Percentiles rank a stretch among this genome's conserved stretches.
Conservation (phyloP, 2,888 invertebrate genomes). For the Lithosia quadra region DNA sequence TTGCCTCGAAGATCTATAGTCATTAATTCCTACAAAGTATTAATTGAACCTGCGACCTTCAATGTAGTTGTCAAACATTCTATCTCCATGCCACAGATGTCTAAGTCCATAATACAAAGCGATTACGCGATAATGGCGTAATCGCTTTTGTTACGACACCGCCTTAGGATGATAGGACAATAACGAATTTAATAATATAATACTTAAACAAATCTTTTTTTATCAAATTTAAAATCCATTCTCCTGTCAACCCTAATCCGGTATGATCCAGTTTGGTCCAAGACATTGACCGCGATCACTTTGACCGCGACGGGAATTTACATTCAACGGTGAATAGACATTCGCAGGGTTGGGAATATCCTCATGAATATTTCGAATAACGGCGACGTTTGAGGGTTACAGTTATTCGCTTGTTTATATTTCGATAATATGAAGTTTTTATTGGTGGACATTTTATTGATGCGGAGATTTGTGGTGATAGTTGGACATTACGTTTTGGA, state of each 20-base stretch:
- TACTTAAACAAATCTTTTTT: not conserved
- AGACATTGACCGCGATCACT: slow-evolving; percentile 35
- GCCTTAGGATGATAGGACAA: not conserved
- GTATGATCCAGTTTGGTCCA: slow-evolving; percentile 26
- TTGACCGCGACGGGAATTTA: slow-evolving; percentile 36
- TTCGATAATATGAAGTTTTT: slow-evolving; percentile 30
- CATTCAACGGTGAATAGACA: slow-evolving; percentile 28
- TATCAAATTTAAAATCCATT: not conserved
- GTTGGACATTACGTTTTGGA: slow-evolving; percentile 16
- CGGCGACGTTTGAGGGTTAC: slow-evolving; percentile 35
- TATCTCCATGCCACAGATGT: not conserved
- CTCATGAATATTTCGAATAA: slow-evolving; percentile 56
- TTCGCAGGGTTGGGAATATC: slow-evolving; percentile 37
- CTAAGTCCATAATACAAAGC: not conserved
- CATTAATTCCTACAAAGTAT: not conserved
- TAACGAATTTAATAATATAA: not conserved
- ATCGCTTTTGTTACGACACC: not conserved
- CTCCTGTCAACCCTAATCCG: slow-evolving; percentile 33
- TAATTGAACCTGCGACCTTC: not conserved
- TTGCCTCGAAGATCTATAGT: no score
- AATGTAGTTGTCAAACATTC: not conserved
- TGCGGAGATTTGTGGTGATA: slow-evolving; percentile 14
- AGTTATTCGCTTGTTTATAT: slow-evolving; percentile 29
- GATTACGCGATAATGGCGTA: not conserved
- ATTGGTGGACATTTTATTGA: slow-evolving; percentile 23